A percentile compares a stretch with the other conserved stretches of the same genome.
Conservation (phyloP, 2,888 invertebrate species). For the Drosophila subquinaria region DNA sequence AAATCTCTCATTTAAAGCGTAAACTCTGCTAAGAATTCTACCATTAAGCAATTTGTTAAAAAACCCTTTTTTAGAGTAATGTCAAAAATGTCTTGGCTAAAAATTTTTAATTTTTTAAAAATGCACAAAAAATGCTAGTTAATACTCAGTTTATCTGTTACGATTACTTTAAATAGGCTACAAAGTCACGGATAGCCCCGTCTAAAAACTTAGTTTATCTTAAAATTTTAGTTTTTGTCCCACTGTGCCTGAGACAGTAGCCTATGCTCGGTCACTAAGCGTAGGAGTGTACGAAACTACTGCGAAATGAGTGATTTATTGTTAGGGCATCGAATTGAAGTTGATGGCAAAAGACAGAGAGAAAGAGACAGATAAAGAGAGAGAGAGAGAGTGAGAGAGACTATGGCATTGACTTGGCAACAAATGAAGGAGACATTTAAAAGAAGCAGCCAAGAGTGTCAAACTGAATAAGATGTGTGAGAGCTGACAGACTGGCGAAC, state of each 20-base stretch:
- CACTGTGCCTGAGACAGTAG: conserved; percentile 61
- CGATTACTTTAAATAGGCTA: too few species aligned
- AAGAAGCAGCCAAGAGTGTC: neutral
- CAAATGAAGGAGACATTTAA: conserved; percentile 29
- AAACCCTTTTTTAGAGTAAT: too few species aligned
- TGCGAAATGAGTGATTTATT: conserved; percentile 83
- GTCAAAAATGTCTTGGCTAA: too few species aligned
- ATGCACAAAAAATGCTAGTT: too few species aligned
- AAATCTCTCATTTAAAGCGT: too few species aligned
- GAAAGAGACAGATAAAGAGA: conserved; percentile 8
- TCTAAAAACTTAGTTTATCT: neutral
- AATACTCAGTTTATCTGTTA: too few species aligned
- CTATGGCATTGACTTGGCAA: conserved; percentile 40
- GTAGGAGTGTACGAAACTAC: conserved; percentile 61
- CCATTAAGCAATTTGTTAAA: too few species aligned
- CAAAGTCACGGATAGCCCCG: too few species aligned
- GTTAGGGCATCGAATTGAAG: conserved; percentile 76
- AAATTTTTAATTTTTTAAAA: too few species aligned
- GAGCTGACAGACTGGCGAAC: conserved; percentile 40
- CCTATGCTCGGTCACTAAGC: conserved; percentile 44
- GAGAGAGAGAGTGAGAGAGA: conserved; percentile 23
- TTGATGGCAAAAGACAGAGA: conserved; percentile 72
- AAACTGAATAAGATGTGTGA: conserved; percentile 76
- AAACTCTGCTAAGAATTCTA: too few species aligned
- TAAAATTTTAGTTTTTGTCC: neutral